Evolutionary conservation across 2,888 invertebrate genomes (phyloP).

Genomic region (Ormyrus rosae): DNA sequence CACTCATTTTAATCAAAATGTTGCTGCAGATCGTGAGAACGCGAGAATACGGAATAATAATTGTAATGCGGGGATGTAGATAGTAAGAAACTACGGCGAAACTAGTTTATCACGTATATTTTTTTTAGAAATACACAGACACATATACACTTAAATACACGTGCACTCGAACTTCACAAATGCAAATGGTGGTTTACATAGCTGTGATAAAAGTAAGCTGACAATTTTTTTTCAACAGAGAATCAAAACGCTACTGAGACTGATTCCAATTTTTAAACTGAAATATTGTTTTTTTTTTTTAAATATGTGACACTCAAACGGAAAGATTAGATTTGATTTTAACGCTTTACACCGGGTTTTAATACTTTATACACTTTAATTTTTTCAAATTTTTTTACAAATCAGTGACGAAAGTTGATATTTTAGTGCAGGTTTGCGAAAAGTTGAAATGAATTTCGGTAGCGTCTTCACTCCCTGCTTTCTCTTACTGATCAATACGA

Average conservation of each 20-base stretch:
- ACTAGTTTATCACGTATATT: conserved; percentile 35
- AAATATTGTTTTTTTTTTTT: neutral
- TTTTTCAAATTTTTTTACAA: neutral
- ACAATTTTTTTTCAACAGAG: conserved; percentile 39
- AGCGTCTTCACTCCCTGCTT: conserved; percentile 28
- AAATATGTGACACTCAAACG: too few species aligned
- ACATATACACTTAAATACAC: conserved; percentile 24
- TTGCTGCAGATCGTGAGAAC: conserved; percentile 3
- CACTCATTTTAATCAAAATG: conserved; percentile 40
- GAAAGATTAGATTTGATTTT: too few species aligned
- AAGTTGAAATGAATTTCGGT: conserved; percentile 22
- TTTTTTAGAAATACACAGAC: conserved; percentile 38
- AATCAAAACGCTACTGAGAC: conserved; percentile 35
- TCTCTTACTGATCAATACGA: conserved; percentile 33
- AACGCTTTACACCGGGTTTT: too few species aligned
- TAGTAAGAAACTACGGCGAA: conserved; percentile 9
- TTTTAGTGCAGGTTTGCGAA: neutral
- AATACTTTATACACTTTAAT: neutral
- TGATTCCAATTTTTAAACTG: conserved; percentile 2
- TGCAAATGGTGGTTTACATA: conserved; percentile 51
- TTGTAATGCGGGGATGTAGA: neutral
- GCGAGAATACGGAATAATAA: neutral
- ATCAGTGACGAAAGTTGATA: too few species aligned
- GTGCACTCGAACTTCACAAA: conserved; percentile 36
- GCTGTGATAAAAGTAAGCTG: conserved; percentile 54